Base-by-base conservation (phyloP, 2,888 invertebrate genomes). In the Ecliptopera silaceata region DNA sequence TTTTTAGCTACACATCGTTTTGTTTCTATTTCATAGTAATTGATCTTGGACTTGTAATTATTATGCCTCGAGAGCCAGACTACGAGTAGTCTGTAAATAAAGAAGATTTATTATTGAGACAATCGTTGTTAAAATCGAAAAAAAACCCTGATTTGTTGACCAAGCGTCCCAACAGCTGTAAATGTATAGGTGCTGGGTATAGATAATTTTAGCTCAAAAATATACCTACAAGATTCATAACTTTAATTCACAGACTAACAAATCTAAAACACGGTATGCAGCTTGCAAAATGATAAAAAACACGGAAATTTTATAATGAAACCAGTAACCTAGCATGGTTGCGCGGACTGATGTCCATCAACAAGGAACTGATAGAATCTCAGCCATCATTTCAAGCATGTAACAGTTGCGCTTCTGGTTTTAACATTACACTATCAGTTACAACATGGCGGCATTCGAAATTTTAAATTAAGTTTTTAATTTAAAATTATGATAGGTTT, bases 351-450 rank as follows among this genome's bases (percentile, higher is more conserved):
- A 74, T 73, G 66, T 65, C 58, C 66, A 72, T 72, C 72, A 46
- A 62, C 46, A 39, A 73, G 74, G 74, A 74, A 74, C 71, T 61
- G 71, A 66, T 70, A 61, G 52, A 60, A 67, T 66, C 64, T 66
- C 39, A 38, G 44, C 47, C 45, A 62, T 56, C 39, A 50, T 54
- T 51, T 59, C 36, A 52, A 38, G 36, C 56, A 63, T 61, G 64
- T 67, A 67, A 69, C 48, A 52, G 60, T 63, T 58, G 49, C 53
- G 57, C 64, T 69, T 67, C 71, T 69, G 67, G 67, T 67, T 65
- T 56, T 65, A 31, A 58, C 54, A 45, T 26, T 34, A 38, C 52
- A 26, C 57, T 61, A 29, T 36, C 53, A 44, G 31, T 61, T 61
- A 44, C 42, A 43, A 52, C 18, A 50, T 52, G 39, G 34, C 32